A percentile compares a stretch with the other conserved stretches of the same genome.
These are phyloP conservation scores for Phanerotoma sp. DNA, from an alignment of 2,888 invertebrate genomes.

Conservation along the genomic window DNA sequence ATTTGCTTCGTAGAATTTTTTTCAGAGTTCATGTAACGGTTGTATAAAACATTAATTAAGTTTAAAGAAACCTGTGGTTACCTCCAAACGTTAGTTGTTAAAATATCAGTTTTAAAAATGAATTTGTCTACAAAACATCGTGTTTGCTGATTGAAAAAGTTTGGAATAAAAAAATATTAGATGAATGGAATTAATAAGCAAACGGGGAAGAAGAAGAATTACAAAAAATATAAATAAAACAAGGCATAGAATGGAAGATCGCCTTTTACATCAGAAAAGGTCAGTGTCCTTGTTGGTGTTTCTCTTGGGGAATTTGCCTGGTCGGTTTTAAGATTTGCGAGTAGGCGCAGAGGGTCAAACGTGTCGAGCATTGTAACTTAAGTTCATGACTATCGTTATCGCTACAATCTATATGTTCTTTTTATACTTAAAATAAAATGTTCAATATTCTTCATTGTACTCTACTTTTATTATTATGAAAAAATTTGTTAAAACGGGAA, in stretches of 20 bases:
- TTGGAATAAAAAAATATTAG: neutral
- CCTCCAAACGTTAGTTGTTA: no score
- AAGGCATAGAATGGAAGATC: neutral
- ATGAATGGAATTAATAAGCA: neutral
- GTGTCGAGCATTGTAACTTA: conserved; percentile 37
- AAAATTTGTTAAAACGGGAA: no score
- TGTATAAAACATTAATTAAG: neutral
- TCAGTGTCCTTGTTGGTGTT: conserved; percentile 30
- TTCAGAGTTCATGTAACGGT: conserved; percentile 1
- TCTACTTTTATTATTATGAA: no score
- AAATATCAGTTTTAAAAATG: no score
- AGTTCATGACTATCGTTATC: conserved; percentile 5
- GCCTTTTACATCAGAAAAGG: conserved; percentile 15
- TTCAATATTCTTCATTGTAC: no score
- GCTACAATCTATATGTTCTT: neutral
- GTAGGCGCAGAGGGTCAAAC: conserved; percentile 39
- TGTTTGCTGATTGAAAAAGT: neutral
- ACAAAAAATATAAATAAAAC: neutral
- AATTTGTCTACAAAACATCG: no score
- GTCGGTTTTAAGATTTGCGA: conserved; percentile 39
- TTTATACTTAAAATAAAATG: neutral
- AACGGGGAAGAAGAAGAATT: neutral
- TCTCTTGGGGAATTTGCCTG: conserved; percentile 28
- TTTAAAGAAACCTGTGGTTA: neutral
- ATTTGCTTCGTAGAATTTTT: neutral